Evolutionary conservation across 2,888 invertebrate species (phyloP), one percentile per base, ranked within the genome.

Genomic region (Mesorhabditis spiculigera): DNA sequence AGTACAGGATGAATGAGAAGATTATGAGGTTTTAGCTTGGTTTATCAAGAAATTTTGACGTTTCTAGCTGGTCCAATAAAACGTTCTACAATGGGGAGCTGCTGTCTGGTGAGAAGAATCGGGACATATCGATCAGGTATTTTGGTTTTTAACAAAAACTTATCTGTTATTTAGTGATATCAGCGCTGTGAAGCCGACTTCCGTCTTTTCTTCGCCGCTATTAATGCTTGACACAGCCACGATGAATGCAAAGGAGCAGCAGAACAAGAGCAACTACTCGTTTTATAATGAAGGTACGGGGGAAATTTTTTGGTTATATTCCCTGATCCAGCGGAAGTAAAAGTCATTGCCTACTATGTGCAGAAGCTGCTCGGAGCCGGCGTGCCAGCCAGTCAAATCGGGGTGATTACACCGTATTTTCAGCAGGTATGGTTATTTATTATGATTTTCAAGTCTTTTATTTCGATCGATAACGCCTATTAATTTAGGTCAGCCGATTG

Each of bases 1-100:
- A 84, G 70, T 81, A 80, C 68, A 67, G 83, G 45, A 82, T 82
- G 75, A 83, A 83, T 66, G 71, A 71, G 28, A 71, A 75, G 45
- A 85, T 84, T 42, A 82, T 81, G 77, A 44, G 70, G 4, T 50
- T 50, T 50, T 50, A 50, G 8, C 58, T 50, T 50, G 58, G 8
- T 13, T n/a, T 50, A n/a, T 50, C n/a, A 50, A 50, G 58, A n/a
- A 50, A n/a, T 50, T 10, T 50, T 13, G 10, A 13, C 58, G 2
- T 50, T 50, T 50, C n/a, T 50, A 50, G 58, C 58, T 84, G 84
- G 84, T 81, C 83, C 13, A 82, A 77, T 58, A 72, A 78, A 5
- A 45, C 69, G 5, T 85, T 84, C 69, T 84, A 84, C 67, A 74
- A 81, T 4, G 73, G 75, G 10, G 63, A 71, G 28, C 68, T 84